These are phyloP conservation scores for Salvelinus namaycush DNA, from an alignment of 2,113 vertebrate genomes.

Conservation along the genomic window DNA sequence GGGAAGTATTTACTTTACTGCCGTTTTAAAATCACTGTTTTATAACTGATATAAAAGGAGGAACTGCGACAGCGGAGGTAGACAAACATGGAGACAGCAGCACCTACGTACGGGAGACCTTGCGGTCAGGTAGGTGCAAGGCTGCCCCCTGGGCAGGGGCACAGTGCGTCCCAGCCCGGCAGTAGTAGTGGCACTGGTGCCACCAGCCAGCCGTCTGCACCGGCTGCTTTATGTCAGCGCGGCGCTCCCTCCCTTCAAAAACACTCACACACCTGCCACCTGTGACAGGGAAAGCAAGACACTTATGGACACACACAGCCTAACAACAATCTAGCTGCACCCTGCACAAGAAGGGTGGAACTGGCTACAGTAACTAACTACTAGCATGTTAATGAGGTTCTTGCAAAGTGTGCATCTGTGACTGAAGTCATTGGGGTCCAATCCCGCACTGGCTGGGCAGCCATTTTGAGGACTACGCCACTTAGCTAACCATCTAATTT, in stretches of 20 bases:
- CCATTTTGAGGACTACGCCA: too few relatives aligned
- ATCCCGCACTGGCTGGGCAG: conserved; percentile 43
- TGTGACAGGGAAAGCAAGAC: conserved; percentile 99
- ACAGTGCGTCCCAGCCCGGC: conserved; percentile 83
- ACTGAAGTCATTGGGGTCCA: too few relatives aligned
- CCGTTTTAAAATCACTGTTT: conserved; percentile 36
- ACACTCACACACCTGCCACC: conserved; percentile 98
- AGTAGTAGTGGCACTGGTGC: conserved; percentile 86
- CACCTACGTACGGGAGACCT: conserved; percentile 98
- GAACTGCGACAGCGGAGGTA: conserved; percentile 84
- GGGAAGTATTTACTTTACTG: conserved; percentile 34
- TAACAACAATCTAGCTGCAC: conserved; percentile 60
- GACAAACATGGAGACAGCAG: conserved; percentile 92
- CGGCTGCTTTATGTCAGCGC: conserved; percentile 90
- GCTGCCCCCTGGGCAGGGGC: conserved; percentile 87
- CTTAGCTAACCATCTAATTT: too few relatives aligned
- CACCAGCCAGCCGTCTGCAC: conserved; percentile 81
- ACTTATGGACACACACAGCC: conserved; percentile 99
- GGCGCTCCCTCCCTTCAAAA: conserved; percentile 91
- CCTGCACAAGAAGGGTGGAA: conserved; percentile 28
- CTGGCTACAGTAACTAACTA: conserved; percentile 30
- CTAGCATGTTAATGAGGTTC: conserved; percentile 14
- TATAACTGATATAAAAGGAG: conserved; percentile 61
- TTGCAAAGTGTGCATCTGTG: neutral
- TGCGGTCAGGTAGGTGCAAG: conserved; percentile 88